Percentiles rank a stretch among this genome's conserved stretches.
Conservation (phyloP, 2,888 invertebrate species). For the Coenonympha glycerion region DNA sequence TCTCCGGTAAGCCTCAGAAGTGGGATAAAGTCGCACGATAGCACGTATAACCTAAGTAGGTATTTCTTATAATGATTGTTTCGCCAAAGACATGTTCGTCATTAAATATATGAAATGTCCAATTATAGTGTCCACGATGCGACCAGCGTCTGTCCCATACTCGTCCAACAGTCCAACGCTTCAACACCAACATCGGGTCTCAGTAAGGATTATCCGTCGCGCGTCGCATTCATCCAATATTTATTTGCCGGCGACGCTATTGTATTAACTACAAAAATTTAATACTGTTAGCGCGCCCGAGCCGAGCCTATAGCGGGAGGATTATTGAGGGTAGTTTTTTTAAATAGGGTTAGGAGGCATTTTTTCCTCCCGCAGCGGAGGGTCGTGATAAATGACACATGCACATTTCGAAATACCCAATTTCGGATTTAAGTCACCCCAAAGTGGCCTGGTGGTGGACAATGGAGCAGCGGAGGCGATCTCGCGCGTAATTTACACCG, state of each 20-base stretch:
- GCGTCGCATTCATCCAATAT: constrained; percentile 61
- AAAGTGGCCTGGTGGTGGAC: constrained; percentile 73
- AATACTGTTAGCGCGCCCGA: constrained; percentile 70
- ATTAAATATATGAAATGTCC: not conserved
- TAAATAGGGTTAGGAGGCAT: constrained; percentile 68
- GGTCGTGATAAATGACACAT: constrained; percentile 78
- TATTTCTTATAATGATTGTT: no score
- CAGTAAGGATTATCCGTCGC: constrained; percentile 60
- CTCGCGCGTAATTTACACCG: constrained; percentile 65
- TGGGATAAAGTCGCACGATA: no score
- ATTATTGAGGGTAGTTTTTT: constrained; percentile 71
- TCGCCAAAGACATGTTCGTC: no score
- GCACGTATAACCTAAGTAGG: no score
- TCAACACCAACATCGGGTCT: constrained; percentile 41
- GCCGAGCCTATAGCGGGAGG: constrained; percentile 58
- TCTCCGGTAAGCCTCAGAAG: no score
- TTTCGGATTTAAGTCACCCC: constrained; percentile 78
- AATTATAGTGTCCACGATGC: constrained; percentile 20
- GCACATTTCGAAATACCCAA: constrained; percentile 78
- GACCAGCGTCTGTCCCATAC: constrained; percentile 27
- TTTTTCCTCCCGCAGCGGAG: constrained; percentile 60
- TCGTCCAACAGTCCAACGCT: not conserved
- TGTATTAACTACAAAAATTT: constrained; percentile 71
- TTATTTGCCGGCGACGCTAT: constrained; percentile 63
- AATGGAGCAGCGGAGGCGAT: constrained; percentile 49